A percentile compares a stretch with the other conserved stretches of the same genome.
Evolutionary conservation across 1,140 invertebrate genomes (phyloP).

Genomic region (Procambarus clarkii): DNA sequence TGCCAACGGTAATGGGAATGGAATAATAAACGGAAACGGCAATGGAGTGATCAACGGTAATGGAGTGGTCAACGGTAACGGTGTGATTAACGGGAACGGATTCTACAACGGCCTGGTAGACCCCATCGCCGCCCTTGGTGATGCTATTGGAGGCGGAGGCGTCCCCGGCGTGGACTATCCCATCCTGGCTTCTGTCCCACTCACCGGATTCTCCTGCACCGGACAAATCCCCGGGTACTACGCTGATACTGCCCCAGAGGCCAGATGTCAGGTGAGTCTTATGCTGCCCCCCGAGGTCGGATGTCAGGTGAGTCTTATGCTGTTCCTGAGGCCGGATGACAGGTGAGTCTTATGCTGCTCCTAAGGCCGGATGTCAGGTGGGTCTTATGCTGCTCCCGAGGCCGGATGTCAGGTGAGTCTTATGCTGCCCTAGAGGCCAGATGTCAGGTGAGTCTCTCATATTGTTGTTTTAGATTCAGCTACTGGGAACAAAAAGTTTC

Average conservation of each 20-base stretch:
- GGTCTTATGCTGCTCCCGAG: conserved; percentile 16
- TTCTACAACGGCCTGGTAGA: conserved; percentile 12
- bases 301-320: conserved; percentile 20
- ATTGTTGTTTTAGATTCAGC: too few relatives aligned
- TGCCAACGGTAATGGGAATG: conserved; percentile 5
- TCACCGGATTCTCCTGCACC: conserved; percentile 31
- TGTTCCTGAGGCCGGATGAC: not conserved
- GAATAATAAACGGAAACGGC: not conserved
- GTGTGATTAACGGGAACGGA: not conserved
- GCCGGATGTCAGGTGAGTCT: conserved; percentile 21
- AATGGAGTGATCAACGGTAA: conserved; percentile 22
- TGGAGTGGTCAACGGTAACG: not conserved
- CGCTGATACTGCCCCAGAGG: not conserved
- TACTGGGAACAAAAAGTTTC: too few relatives aligned
- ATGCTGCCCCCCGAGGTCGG: conserved; percentile 18
- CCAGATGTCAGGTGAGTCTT: conserved; percentile 32
- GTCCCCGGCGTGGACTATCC: conserved; percentile 32
- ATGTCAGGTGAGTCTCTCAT: too few relatives aligned
- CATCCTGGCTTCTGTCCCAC: conserved; percentile 21
- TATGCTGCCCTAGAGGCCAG: not conserved
- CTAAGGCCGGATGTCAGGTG: conserved; percentile 40
- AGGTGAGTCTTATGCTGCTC: not conserved
- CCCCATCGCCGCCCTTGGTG: conserved; percentile 10
- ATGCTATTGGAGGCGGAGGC: not conserved
- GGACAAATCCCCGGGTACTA: conserved; percentile 25